Conservation (phyloP, 2,113 vertebrate genomes). For the Gallinago undulata region DNA sequence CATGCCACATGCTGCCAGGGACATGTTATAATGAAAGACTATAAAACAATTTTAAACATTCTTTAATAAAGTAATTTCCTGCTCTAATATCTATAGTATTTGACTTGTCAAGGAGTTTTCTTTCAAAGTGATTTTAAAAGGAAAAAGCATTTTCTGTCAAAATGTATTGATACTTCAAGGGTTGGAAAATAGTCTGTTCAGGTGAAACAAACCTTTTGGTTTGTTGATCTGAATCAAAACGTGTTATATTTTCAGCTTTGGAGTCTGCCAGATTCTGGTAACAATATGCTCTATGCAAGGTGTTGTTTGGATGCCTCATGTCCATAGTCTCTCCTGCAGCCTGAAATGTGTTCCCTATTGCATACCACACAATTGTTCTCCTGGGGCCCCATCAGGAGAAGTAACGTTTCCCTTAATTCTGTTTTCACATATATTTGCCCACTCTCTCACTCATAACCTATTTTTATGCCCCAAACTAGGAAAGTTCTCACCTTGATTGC, state of each 20-base stretch:
- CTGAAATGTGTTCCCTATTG: not conserved
- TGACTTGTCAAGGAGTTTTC: not conserved
- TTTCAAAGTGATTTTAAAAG: not conserved
- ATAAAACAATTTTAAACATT: not conserved
- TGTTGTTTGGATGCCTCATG: not conserved
- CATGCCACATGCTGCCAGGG: not conserved
- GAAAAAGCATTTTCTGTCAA: not conserved
- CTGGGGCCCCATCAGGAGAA: not conserved
- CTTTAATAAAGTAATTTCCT: not conserved
- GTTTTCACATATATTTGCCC: not conserved
- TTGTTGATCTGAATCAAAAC: not conserved
- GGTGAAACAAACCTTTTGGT: not conserved
- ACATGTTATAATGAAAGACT: not conserved
- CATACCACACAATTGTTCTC: not conserved
- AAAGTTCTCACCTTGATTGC: not conserved
- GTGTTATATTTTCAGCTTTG: not conserved
- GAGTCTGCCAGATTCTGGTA: not conserved
- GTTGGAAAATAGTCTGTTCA: not conserved
- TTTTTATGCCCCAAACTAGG: not conserved
- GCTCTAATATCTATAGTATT: not conserved
- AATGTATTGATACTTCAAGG: not conserved
- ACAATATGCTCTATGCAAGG: not conserved
- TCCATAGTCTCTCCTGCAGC: not conserved
- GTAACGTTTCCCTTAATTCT: not conserved
- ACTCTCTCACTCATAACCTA: not conserved